Conservation (phyloP, 2,797 vertebrate genomes). For the Vespertilio murinus region DNA sequence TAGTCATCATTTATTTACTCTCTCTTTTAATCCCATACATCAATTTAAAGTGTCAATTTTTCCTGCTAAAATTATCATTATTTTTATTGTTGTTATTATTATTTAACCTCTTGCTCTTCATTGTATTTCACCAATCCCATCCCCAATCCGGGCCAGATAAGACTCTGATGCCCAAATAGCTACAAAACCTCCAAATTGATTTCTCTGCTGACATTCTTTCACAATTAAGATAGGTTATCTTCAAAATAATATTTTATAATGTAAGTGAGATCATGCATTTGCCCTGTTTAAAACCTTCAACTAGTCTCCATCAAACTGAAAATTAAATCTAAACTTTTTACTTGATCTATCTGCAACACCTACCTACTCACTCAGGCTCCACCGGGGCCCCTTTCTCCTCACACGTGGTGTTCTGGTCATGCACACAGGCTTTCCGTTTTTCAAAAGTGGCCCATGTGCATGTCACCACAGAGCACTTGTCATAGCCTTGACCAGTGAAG, state of each 20-base stretch:
- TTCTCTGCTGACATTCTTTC: not conserved
- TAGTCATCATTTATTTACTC: not conserved
- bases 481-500: not conserved
- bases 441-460: not conserved
- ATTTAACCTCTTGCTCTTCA: not conserved
- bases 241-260: not conserved
- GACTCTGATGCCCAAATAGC: not conserved
- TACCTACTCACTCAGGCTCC: not conserved
- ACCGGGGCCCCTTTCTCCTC: not conserved
- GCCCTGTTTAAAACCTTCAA: not conserved
- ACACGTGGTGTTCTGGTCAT: not conserved
- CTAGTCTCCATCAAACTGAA: not conserved
- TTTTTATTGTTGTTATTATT: no score
- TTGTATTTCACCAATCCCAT: not conserved
- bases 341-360: not conserved
- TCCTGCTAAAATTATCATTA: not conserved
- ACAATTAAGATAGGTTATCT: not conserved
- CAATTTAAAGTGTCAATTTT: not conserved
- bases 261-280: not conserved
- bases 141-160: not conserved
- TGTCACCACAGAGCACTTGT: not conserved
- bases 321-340: not conserved
- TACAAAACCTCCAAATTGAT: not conserved
- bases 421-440: not conserved
- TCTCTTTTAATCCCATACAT: not conserved